Evolutionary conservation across 2,888 invertebrate species (phyloP).

Genomic region (Scaptomyza reducta): DNA sequence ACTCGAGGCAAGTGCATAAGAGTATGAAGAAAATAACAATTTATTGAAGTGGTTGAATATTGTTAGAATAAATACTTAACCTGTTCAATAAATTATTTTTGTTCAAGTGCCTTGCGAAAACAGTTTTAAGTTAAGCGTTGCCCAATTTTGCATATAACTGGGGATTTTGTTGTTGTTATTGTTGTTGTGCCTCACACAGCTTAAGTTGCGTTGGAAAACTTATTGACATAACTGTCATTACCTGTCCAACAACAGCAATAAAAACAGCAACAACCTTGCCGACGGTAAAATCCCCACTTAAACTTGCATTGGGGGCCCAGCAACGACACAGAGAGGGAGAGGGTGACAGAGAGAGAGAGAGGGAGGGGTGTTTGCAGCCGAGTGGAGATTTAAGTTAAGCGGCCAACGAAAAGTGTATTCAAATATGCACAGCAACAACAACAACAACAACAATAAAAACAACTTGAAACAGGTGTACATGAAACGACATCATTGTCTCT

Average conservation of each 20-base stretch:
- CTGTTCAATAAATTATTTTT: not conserved
- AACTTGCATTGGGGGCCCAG: slow-evolving; percentile 53
- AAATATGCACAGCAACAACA: slow-evolving; percentile 68
- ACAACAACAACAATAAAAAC: slow-evolving; percentile 61
- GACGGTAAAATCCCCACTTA: slow-evolving; percentile 59
- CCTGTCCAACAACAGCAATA: slow-evolving; percentile 54
- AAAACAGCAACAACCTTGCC: slow-evolving; percentile 47
- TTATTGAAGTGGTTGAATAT: not conserved
- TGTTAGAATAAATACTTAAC: not conserved
- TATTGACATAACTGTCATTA: slow-evolving; percentile 81
- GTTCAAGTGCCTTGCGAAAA: not conserved
- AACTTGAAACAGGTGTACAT: slow-evolving; percentile 78
- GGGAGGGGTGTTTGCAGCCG: slow-evolving; percentile 13
- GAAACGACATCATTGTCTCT: slow-evolving; percentile 76
- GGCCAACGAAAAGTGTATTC: slow-evolving; percentile 79
- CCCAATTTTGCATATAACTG: slow-evolving; percentile 9
- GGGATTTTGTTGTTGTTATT: slow-evolving; percentile 35
- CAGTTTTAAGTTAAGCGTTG: not conserved
- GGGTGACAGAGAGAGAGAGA: not conserved
- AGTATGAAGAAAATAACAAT: not conserved
- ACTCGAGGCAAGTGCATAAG: not conserved
- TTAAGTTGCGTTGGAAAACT: slow-evolving; percentile 55
- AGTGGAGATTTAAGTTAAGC: slow-evolving; percentile 73
- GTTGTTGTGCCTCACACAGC: slow-evolving; percentile 17
- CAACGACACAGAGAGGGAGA: not conserved